phyloP scores from a whole-genome alignment of 2,797 vertebrate genomes.

The Nasua narica region DNA sequence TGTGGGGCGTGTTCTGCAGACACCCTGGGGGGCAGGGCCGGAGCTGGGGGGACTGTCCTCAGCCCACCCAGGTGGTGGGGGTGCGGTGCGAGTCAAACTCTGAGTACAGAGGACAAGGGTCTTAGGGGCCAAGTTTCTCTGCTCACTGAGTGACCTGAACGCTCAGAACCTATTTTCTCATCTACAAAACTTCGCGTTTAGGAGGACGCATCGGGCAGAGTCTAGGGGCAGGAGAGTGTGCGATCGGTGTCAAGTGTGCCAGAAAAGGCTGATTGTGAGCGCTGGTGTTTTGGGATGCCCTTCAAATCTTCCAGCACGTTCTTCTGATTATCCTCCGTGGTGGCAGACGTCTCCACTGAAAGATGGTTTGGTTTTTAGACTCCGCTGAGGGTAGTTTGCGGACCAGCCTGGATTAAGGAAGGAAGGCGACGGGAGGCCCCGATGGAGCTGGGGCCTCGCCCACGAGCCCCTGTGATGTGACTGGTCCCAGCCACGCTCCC shows the following conservation, averaged over 20 bases:
- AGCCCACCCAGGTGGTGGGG: neutral
- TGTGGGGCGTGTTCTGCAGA: neutral
- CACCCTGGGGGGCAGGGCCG: neutral
- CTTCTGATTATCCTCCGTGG: neutral
- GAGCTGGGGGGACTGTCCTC: neutral
- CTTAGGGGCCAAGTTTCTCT: neutral
- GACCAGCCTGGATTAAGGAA: neutral
- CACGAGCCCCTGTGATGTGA: accelerated
- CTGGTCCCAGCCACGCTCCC: neutral
- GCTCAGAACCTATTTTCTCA: accelerated
- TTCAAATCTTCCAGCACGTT: neutral
- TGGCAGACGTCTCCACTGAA: neutral
- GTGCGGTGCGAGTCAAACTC: neutral
- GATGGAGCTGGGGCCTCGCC: accelerated
- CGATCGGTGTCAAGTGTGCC: accelerated
- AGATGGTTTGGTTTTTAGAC: neutral
- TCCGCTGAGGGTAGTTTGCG: neutral
- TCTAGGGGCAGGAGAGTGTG: accelerated
- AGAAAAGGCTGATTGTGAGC: neutral
- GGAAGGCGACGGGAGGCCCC: accelerated
- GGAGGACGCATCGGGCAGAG: neutral
- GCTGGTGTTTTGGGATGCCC: neutral
- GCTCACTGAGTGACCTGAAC: neutral
- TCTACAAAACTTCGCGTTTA: neutral
- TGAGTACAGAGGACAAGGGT: neutral